These are phyloP conservation scores for Catostylus mosaicus DNA, from an alignment of 30 jellyfish, hydroid and myxozoan genomes.

Conservation along the genomic window DNA sequence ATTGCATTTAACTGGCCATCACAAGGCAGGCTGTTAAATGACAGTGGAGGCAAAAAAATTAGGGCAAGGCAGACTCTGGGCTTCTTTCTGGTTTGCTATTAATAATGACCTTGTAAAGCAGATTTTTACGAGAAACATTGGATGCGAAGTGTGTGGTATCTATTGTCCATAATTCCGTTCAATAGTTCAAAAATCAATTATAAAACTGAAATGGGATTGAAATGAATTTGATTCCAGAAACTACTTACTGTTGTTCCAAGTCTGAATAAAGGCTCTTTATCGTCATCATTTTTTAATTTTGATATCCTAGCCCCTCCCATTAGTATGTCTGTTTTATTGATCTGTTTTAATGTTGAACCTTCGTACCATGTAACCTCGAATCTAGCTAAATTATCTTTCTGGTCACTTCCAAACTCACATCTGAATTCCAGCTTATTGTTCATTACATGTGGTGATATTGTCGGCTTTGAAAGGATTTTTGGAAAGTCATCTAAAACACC, in stretches of 20 bases:
- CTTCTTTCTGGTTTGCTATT: too few relatives aligned
- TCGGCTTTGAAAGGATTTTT: constrained; percentile 42
- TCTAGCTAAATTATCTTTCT: constrained; percentile 19
- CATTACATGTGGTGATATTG: constrained; percentile 57
- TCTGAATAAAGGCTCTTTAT: constrained; percentile 29
- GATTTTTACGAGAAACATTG: too few relatives aligned
- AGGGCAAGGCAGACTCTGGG: too few relatives aligned
- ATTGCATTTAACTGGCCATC: too few relatives aligned
- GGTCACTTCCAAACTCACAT: constrained; percentile 70
- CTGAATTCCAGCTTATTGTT: constrained; percentile 57
- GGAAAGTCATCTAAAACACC: constrained; percentile 71
- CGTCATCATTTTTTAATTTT: constrained; percentile 41
- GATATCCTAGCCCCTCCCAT: constrained; percentile 55
- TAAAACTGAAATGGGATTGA: too few relatives aligned
- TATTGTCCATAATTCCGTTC: too few relatives aligned
- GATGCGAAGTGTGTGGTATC: too few relatives aligned
- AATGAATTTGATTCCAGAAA: neutral
- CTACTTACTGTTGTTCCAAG: constrained; percentile 66
- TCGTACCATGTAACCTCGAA: constrained; percentile 67
- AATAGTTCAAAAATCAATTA: too few relatives aligned
- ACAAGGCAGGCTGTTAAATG: too few relatives aligned
- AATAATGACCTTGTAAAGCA: too few relatives aligned
- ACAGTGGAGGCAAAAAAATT: too few relatives aligned
- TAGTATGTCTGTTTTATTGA: neutral
- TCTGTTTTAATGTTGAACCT: constrained; percentile 52